Conservation (phyloP, 2,888 invertebrate genomes). For the Azorinus chamasolen region DNA sequence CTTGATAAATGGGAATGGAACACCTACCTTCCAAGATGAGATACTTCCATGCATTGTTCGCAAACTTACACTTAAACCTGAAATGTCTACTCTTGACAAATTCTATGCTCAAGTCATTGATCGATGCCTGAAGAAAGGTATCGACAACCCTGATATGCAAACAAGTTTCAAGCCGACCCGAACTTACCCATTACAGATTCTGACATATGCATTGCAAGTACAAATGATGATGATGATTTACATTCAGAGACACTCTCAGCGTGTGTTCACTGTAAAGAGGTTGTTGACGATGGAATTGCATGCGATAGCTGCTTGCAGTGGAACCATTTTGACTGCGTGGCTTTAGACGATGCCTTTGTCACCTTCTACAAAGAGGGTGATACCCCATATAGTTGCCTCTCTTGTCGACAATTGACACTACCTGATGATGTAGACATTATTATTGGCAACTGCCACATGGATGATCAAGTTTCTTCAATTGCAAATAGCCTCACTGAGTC, state of each 20-base stretch:
- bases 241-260: no score
- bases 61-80: neutral
- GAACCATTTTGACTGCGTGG: neutral
- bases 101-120: neutral
- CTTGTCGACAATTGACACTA: neutral
- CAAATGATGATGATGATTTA: no score
- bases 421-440: no score
- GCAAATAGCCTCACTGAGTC: no score
- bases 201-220: no score
- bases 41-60: neutral
- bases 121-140: neutral
- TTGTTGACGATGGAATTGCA: neutral
- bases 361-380: neutral
- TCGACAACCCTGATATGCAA: neutral
- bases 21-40: neutral
- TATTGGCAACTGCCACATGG: no score
- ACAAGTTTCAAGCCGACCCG: neutral
- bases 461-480: no score
- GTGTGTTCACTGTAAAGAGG: neutral
- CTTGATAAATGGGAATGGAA: neutral
- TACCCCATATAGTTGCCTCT: slow-evolving; percentile 5
- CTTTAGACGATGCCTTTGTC: neutral
- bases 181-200: no score
- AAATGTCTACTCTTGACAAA: neutral
- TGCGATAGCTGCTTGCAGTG: slow-evolving; percentile 1